Conservation (phyloP, 2,888 invertebrate species). For the Psylliodes chrysocephalus region DNA sequence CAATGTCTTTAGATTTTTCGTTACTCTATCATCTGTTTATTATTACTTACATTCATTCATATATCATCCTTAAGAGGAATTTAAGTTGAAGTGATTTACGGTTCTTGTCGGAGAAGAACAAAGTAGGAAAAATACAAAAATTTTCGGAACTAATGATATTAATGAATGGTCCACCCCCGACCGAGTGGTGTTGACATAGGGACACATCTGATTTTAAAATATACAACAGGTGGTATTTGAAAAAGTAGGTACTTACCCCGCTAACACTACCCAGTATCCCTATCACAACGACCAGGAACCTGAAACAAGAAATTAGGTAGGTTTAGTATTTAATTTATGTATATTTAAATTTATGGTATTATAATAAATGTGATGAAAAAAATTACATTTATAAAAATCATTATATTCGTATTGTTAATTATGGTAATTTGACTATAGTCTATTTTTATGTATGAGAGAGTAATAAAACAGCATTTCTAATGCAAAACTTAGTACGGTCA, state of each 20-base stretch:
- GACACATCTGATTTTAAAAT: constrained; percentile 15
- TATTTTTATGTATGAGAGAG: too few relatives aligned
- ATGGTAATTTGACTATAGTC: too few relatives aligned
- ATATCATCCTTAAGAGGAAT: not conserved
- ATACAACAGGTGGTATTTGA: constrained; percentile 16
- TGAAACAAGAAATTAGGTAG: constrained; percentile 56
- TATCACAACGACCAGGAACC: constrained; percentile 65
- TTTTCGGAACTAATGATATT: constrained; percentile 11
- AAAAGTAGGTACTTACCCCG: constrained; percentile 63
- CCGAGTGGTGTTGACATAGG: constrained; percentile 8
- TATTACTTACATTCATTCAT: too few relatives aligned
- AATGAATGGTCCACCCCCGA: not conserved
- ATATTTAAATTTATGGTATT: too few relatives aligned
- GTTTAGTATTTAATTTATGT: not conserved
- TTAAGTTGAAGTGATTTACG: constrained; percentile 10
- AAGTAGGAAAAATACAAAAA: constrained; percentile 4
- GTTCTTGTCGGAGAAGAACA: constrained; percentile 3
- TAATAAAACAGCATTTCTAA: too few relatives aligned
- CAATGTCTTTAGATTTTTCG: too few relatives aligned
- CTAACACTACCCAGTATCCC: constrained; percentile 64
- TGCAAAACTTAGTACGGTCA: too few relatives aligned
- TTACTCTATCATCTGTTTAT: too few relatives aligned
- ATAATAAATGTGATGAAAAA: too few relatives aligned
- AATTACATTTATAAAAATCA: not conserved
- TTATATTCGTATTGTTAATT: too few relatives aligned